Evolutionary conservation across 2,797 vertebrate genomes (phyloP).

Genomic region (Chlorospingus semifuscus): DNA sequence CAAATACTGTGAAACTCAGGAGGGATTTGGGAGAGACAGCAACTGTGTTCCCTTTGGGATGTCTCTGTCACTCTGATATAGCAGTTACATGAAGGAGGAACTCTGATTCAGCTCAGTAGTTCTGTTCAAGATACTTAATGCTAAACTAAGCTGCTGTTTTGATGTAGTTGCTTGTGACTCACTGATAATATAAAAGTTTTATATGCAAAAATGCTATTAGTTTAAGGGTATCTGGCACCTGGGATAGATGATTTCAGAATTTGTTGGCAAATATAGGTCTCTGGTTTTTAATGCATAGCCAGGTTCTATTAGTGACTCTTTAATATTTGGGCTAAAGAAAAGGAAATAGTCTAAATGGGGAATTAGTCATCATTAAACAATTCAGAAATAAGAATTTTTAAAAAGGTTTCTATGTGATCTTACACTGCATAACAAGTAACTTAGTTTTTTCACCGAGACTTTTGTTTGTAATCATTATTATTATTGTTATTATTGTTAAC

Average conservation of each 20-base stretch:
- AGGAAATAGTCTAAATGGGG: neutral
- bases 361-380: constrained; percentile 11
- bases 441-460: neutral
- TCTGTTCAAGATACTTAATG: neutral
- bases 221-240: neutral
- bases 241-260: neutral
- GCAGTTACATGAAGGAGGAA: neutral
- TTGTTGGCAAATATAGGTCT: neutral
- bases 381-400: neutral
- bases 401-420: neutral
- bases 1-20: neutral
- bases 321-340: neutral
- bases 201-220: neutral
- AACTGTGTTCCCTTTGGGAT: neutral
- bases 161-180: neutral
- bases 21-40: neutral
- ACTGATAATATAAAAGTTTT: neutral
- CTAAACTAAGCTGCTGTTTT: neutral
- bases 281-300: neutral
- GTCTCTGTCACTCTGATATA: neutral
- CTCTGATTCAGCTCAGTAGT: neutral
- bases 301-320: neutral
- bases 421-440: neutral
- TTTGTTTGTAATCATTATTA: neutral
- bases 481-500: neutral